Conservation (phyloP, 1,140 invertebrate genomes). For the Monomorium pharaonis region DNA sequence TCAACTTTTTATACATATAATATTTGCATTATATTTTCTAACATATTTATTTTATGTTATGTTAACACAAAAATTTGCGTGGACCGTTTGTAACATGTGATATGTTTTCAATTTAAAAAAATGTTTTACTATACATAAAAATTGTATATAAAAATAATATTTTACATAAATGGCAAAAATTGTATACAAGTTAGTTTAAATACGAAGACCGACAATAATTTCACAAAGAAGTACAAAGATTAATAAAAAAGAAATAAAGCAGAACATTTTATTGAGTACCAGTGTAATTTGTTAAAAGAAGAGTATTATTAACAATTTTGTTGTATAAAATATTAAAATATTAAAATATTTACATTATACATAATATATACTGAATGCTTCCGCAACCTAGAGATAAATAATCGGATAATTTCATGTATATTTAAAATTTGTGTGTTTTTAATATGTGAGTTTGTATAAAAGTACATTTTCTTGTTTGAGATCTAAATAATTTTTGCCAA, state of each 20-base stretch:
- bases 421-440: neutral
- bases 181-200: neutral
- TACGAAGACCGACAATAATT: neutral
- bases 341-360: neutral
- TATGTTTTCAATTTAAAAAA: too few relatives aligned
- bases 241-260: neutral
- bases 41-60: too few relatives aligned
- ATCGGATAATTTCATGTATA: neutral
- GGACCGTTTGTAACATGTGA: too few relatives aligned
- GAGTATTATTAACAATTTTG: too few relatives aligned
- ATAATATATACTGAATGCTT: neutral
- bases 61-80: too few relatives aligned
- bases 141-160: neutral
- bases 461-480: neutral
- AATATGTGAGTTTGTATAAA: neutral
- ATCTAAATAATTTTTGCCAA: slow-evolving; percentile 26
- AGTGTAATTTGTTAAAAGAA: neutral
- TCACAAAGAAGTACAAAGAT: neutral
- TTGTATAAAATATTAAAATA: too few relatives aligned
- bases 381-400: too few relatives aligned
- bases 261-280: neutral
- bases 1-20: too few relatives aligned
- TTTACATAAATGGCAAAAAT: neutral
- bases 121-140: neutral
- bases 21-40: too few relatives aligned